Conservation (phyloP, 2,797 vertebrate genomes). For the Gymnocypris eckloni region DNA sequence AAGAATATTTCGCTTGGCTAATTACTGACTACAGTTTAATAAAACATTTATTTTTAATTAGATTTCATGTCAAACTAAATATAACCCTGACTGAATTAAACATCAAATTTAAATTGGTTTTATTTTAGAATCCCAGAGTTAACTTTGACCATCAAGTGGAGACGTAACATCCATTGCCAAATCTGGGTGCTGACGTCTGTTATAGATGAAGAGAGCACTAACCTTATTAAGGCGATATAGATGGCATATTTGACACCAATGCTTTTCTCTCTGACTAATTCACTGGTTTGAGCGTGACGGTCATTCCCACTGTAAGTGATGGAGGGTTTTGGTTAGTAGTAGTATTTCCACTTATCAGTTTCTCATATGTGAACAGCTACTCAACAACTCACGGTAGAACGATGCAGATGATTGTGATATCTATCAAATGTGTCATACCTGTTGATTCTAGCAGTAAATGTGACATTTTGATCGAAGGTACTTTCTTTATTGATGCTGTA, state of each 20-base stretch:
- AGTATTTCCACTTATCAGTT: background rate
- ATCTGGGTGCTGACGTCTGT: background rate
- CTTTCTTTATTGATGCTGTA: slow-evolving; percentile 26
- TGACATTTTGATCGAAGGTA: background rate
- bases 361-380: background rate
- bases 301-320: slow-evolving; percentile 75
- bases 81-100: background rate
- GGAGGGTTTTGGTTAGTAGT: background rate
- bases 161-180: background rate
- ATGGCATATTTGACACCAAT: slow-evolving; percentile 83
- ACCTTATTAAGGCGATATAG: slow-evolving; percentile 75
- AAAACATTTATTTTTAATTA: background rate
- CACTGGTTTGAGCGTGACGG: slow-evolving; percentile 51
- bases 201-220: slow-evolving; percentile 21
- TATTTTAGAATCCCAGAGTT: background rate
- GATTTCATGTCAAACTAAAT: background rate
- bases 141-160: background rate
- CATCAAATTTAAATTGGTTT: background rate
- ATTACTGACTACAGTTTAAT: background rate
- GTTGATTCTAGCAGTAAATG: background rate
- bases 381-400: background rate
- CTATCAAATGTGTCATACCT: slow-evolving; percentile 9
- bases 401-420: background rate
- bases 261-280: slow-evolving; percentile 60
- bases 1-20: background rate